A percentile compares a stretch with the other conserved stretches of the same genome.
Evolutionary conservation across 2,797 vertebrate genomes (phyloP).

Genomic region (Yasuhikotakia modesta): DNA sequence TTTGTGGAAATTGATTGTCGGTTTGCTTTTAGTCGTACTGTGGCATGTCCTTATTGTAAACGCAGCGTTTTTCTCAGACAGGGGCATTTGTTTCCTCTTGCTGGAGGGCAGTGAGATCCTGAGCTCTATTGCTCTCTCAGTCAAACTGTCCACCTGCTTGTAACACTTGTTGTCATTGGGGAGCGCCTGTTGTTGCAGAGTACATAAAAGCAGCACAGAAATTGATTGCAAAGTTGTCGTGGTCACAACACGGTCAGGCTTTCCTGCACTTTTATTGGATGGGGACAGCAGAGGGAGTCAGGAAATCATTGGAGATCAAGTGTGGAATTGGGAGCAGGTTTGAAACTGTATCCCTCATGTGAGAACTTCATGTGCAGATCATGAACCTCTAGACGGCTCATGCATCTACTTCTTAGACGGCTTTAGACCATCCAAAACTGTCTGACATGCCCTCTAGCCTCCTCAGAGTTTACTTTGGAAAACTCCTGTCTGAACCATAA

Average conservation of each 20-base stretch:
- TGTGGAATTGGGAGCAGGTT: background rate
- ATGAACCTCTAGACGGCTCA: too few relatives aligned
- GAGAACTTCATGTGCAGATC: background rate
- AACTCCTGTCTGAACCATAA: background rate
- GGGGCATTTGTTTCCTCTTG: conserved; percentile 32
- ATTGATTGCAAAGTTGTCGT: conserved; percentile 30
- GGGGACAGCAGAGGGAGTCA: background rate
- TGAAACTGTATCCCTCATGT: background rate
- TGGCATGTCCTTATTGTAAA: conserved; percentile 38
- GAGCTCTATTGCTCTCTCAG: conserved; percentile 43
- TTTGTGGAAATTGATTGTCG: conserved; percentile 41
- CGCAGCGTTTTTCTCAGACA: conserved; percentile 27
- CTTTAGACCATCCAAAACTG: background rate
- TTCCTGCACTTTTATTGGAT: conserved; percentile 13
- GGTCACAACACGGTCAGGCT: background rate
- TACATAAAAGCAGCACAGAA: conserved; percentile 41
- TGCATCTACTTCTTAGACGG: background rate
- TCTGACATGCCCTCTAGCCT: background rate
- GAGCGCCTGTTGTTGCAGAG: conserved; percentile 21
- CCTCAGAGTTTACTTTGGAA: background rate
- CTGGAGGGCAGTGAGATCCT: conserved; percentile 35
- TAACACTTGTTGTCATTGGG: conserved; percentile 39
- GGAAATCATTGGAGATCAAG: background rate
- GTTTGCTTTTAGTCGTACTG: conserved; percentile 11
- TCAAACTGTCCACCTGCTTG: conserved; percentile 41